Percentiles rank a stretch among this genome's conserved stretches.
phyloP scores from a whole-genome alignment of 2,113 vertebrate genomes.

The Pseudopodoces humilis region DNA sequence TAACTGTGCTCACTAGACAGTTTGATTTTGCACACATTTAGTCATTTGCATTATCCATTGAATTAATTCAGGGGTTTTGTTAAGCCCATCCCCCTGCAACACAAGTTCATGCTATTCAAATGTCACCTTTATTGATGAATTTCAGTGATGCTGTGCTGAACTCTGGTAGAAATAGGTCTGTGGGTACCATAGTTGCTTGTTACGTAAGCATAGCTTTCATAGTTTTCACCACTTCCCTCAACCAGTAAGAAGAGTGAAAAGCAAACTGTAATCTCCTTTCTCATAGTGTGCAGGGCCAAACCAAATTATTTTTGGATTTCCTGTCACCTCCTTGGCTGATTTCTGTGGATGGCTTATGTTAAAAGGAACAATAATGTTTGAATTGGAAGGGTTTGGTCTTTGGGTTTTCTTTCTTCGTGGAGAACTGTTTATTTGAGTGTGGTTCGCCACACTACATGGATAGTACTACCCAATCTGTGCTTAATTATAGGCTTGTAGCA shows the following conservation, averaged over 20 bases:
- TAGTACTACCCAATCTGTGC: constrained; percentile 74
- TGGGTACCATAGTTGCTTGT: neutral
- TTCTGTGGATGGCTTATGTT: constrained; percentile 72
- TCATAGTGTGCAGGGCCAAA: constrained; percentile 13
- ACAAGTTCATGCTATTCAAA: neutral
- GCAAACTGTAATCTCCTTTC: constrained; percentile 26
- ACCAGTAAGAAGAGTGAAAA: constrained; percentile 12
- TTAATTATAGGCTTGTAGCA: constrained; percentile 68
- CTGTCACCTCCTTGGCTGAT: constrained; percentile 69
- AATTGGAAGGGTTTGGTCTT: constrained; percentile 67
- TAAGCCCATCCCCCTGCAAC: neutral
- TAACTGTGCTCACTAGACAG: neutral
- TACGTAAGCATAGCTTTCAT: neutral
- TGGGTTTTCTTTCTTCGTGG: constrained; percentile 67
- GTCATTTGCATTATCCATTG: constrained; percentile 24
- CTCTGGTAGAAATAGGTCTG: neutral
- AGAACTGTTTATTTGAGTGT: constrained; percentile 77
- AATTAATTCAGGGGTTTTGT: constrained; percentile 29
- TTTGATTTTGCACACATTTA: constrained; percentile 42
- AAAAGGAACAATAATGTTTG: constrained; percentile 77
- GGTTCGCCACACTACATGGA: constrained; percentile 70
- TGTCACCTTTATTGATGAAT: neutral
- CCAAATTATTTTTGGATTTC: constrained; percentile 75
- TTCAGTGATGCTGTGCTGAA: neutral
- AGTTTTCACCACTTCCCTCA: constrained; percentile 4